Percentiles rank a stretch among this genome's conserved stretches.
Conservation (phyloP, 2,113 vertebrate genomes). For the Miniopterus natalensis region DNA sequence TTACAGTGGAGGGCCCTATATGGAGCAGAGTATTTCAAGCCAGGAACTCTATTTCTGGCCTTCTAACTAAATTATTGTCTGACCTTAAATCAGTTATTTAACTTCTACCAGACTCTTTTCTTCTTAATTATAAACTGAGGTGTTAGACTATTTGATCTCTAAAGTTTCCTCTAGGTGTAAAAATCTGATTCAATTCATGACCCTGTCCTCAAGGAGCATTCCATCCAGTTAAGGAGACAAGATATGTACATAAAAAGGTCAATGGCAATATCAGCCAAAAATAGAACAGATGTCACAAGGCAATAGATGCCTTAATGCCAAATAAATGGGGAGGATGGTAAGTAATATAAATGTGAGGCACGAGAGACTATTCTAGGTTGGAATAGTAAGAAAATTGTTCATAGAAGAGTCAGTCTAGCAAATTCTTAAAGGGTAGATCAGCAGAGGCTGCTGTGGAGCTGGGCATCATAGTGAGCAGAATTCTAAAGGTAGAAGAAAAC, state of each 20-base stretch:
- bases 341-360: slow-evolving; percentile 69
- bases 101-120: slow-evolving; percentile 64
- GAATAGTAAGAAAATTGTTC: slow-evolving; percentile 41
- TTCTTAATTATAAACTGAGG: slow-evolving; percentile 73
- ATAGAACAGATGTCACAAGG: slow-evolving; percentile 82
- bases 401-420: neutral
- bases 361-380: neutral
- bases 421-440: neutral
- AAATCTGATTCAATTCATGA: slow-evolving; percentile 78
- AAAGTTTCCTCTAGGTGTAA: slow-evolving; percentile 77
- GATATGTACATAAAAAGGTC: slow-evolving; percentile 77
- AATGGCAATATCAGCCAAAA: slow-evolving; percentile 72
- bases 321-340: slow-evolving; percentile 67
- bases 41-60: slow-evolving; percentile 56
- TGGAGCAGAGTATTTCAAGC: slow-evolving; percentile 66
- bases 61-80: slow-evolving; percentile 78
- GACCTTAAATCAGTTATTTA: slow-evolving; percentile 77
- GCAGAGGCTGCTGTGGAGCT: neutral
- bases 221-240: slow-evolving; percentile 78
- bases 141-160: slow-evolving; percentile 66
- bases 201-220: slow-evolving; percentile 77
- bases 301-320: slow-evolving; percentile 62
- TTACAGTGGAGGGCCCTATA: neutral
- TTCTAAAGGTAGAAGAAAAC: neutral
- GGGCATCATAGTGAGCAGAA: neutral